Evolutionary conservation across 2,797 vertebrate species (phyloP), one percentile per base, ranked within the genome.

Genomic region (Pseudochromis fuscus): DNA sequence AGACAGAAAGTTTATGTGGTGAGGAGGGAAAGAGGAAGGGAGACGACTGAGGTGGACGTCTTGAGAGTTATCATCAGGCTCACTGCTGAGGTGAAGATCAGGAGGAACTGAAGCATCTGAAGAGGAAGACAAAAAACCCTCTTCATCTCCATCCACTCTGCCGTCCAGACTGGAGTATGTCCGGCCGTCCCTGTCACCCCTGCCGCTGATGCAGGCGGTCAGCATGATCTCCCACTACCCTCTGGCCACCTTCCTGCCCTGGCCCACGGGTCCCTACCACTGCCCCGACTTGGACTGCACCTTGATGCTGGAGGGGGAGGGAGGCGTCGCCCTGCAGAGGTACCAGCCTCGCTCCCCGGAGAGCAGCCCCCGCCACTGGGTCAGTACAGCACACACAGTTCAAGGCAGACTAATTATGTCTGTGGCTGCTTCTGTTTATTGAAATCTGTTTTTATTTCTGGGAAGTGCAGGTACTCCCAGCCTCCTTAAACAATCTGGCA

Each of bases 271-370:
- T 8, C 75, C 86, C 56, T 77, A 89, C 55, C 81, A 90, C 77
- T 86, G 55, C 23, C 75, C 89, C 7, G 82, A 92, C 75, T 87
- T 93, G 90, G 93, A 92, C 58, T 87, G 83, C 87, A 78, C 75
- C 55, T 70, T 93, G 25, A 86, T 93, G 56, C 90, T 88, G 72
- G 92, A 93, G 62, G 89, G 88, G 24, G 93, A 93, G 0, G 91
- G 91, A 49, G 93, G 93, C 0, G 93, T 94, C 44, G 75, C 91
- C 76, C 91, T 95, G 75, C 94, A 95, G 89, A 91, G 94, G 83
- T 95, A 95, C 89, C 95, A 95, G 81, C 79, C 88, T 48, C 91
- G 93, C 31, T 93, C 81, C 48, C 92, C 93, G 0, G 95, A 95
- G 56, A 92, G 89, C 91, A 90, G 83, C 87, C 91, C 90, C 0